Base-by-base conservation (phyloP, 2,888 invertebrate species). In the Lydus trimaculatus region DNA sequence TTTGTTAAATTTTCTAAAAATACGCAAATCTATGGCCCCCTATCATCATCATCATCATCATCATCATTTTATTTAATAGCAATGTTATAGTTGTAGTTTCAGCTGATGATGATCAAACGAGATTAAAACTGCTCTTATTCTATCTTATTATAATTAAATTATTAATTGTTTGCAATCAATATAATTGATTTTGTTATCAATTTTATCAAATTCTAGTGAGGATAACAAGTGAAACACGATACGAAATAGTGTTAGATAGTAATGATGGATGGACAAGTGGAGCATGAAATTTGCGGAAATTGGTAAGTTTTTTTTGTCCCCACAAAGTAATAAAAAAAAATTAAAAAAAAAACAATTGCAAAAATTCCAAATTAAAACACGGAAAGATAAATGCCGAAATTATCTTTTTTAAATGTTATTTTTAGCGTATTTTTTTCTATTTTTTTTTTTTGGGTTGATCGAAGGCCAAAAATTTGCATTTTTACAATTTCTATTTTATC, bases 271-370 rank as follows among this genome's bases (percentile, higher is more conserved):
- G 59, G 59, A 28, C 74, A 73, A 63, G 74, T 80, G 33, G 82
- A 82, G 63, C 79, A 81, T 52, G 82, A 82, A 74, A 76, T 82
- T 65, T 82, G 82, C 73, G 79, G 78, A 61, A 82, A 82, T 72
- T 82, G 82, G 82, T 81, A 71, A 80, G 81, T 80, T 11, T n/a
- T 61, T 8, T 11, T 58, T 58, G n/a, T n/a, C n/a, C n/a, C n/a
- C n/a, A n/a, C n/a, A n/a, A n/a, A n/a, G n/a, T n/a, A n/a, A n/a
- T n/a, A n/a, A n/a, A n/a, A n/a, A n/a, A n/a, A n/a, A n/a, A n/a
- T n/a, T n/a, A n/a, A n/a, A n/a, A n/a, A n/a, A n/a, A n/a, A n/a
- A n/a, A n/a, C 28, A 28, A 28, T 3, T 28, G 28, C 2, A 28
- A 28, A 28, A 58, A 31, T 59, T 31, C 2, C 28, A 17, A 28